These are phyloP conservation scores for Eumacrocentrus americanus DNA, from an alignment of 2,888 invertebrate genomes.

Conservation along the genomic window DNA sequence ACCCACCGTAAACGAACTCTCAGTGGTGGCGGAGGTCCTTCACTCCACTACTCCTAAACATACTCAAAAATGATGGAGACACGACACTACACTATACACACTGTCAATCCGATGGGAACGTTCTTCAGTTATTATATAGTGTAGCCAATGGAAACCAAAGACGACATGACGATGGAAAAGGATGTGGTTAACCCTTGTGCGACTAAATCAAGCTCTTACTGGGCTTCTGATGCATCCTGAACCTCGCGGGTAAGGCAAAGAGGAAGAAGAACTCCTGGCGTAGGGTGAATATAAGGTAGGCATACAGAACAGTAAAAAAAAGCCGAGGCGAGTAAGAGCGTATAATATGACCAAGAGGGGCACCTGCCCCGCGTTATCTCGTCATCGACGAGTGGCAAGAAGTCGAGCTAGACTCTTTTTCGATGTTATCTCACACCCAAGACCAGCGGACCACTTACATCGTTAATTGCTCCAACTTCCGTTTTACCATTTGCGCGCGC, in stretches of 20 bases:
- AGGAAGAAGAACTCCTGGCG: too few species aligned
- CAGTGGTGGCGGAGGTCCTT: neutral
- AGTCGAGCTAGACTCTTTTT: constrained; percentile 23
- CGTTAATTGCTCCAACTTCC: constrained; percentile 62
- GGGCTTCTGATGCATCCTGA: constrained; percentile 55
- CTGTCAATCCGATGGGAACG: constrained; percentile 15
- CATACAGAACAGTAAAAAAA: constrained; percentile 45
- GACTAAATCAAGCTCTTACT: constrained; percentile 59
- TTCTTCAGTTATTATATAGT: neutral
- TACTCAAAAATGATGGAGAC: neutral
- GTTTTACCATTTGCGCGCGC: constrained; percentile 45
- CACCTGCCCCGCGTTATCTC: constrained; percentile 57
- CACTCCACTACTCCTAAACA: neutral
- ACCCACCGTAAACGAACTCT: constrained; percentile 30
- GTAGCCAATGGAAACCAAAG: constrained; percentile 23
- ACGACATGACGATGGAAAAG: constrained; percentile 37
- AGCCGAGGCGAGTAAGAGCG: constrained; percentile 45
- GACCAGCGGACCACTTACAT: constrained; percentile 62
- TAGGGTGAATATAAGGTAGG: constrained; percentile 37
- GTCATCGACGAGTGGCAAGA: constrained; percentile 43
- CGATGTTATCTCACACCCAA: constrained; percentile 55
- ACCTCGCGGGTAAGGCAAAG: too few species aligned
- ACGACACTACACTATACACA: neutral
- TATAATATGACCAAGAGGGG: constrained; percentile 51
- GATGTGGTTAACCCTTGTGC: constrained; percentile 58